Percentiles rank a stretch among this genome's conserved stretches.
These are phyloP conservation scores for Dexiosoma caninum DNA, from an alignment of 2,888 invertebrate genomes.

Conservation along the genomic window DNA sequence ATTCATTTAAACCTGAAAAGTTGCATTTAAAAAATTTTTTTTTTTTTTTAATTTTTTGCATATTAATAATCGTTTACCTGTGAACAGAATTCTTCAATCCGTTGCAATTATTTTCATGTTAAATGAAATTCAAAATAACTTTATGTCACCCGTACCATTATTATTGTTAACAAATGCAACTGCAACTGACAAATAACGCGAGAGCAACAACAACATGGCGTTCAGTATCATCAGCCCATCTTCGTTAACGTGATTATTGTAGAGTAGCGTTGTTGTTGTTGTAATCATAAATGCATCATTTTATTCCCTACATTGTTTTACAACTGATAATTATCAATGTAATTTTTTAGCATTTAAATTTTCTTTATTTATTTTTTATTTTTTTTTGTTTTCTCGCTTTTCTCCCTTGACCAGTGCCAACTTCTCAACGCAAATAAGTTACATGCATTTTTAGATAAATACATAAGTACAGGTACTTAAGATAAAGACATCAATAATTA, in stretches of 20 bases:
- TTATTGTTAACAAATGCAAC: neutral
- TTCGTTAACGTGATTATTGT: neutral
- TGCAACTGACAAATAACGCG: too few species aligned
- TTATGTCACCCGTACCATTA: neutral
- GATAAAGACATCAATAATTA: neutral
- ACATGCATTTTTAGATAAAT: neutral
- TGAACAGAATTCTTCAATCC: constrained; percentile 6
- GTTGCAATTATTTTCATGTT: neutral
- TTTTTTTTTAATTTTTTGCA: too few species aligned
- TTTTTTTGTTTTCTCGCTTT: neutral
- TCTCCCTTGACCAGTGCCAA: neutral
- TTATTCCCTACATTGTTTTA: constrained; percentile 14
- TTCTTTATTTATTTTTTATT: neutral
- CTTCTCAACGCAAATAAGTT: neutral
- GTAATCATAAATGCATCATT: constrained; percentile 19
- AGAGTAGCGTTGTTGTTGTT: too few species aligned
- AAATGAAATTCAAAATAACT: constrained; percentile 13
- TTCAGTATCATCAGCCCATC: neutral
- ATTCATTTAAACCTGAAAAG: constrained; percentile 5
- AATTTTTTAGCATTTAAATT: neutral
- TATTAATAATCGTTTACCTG: constrained; percentile 24
- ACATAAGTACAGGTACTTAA: neutral
- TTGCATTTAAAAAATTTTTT: constrained; percentile 1
- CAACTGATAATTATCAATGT: constrained; percentile 44
- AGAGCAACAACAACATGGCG: neutral